These are phyloP conservation scores for Dasyprocta punctata DNA, from an alignment of 2,113 vertebrate species.

Conservation along the genomic window DNA sequence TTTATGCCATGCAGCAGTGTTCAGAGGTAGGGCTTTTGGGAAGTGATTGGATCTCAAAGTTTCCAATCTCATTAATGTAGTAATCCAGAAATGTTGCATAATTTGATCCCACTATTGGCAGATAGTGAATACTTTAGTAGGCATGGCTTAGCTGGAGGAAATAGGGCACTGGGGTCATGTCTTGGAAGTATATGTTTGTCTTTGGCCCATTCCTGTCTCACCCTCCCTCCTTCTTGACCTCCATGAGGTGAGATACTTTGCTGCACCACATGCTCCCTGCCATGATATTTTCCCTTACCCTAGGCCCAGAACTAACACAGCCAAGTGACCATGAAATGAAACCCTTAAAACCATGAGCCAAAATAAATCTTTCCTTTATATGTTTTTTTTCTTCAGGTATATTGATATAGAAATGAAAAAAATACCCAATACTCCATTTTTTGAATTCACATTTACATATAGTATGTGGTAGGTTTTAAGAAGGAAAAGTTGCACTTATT, in stretches of 20 bases:
- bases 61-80: background rate
- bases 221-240: background rate
- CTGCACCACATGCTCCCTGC: background rate
- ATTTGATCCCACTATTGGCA: background rate
- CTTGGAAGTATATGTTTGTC: background rate
- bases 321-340: background rate
- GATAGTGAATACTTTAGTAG: background rate
- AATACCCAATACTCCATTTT: background rate
- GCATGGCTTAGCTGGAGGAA: background rate
- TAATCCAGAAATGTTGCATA: background rate
- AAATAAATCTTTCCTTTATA: background rate
- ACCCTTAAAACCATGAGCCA: background rate
- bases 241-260: background rate
- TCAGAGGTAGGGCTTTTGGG: background rate
- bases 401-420: background rate
- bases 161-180: background rate
- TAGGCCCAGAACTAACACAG: background rate
- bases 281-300: background rate
- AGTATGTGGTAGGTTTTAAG: background rate
- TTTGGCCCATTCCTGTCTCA: background rate
- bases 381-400: background rate
- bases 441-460: background rate
- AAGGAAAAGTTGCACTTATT: background rate
- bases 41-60: background rate
- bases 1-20: background rate